Evolutionary conservation across 53 echinoderm and acorn worm species (phyloP).

Genomic region (Holothuria scabra): DNA sequence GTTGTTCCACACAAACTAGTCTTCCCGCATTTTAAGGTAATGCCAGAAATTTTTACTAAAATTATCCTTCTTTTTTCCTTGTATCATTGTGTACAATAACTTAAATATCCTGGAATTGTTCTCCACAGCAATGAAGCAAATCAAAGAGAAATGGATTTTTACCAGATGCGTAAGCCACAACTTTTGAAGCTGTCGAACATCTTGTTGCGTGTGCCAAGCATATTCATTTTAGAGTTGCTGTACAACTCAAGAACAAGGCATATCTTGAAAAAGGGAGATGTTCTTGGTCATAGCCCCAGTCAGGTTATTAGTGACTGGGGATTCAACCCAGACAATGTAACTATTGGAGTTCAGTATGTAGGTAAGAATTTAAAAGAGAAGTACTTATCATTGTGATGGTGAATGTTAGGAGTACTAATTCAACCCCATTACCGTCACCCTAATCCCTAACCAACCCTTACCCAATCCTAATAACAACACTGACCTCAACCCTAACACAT

Average conservation of each 20-base stretch:
- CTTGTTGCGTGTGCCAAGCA: constrained; percentile 82
- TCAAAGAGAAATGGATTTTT: constrained; percentile 32
- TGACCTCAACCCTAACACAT: too few species aligned
- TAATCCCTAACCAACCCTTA: too few species aligned
- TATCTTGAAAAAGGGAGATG: constrained; percentile 57
- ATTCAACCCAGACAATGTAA: constrained; percentile 73
- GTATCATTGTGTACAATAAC: too few species aligned
- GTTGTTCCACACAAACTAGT: too few species aligned
- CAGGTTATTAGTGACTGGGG: constrained; percentile 72
- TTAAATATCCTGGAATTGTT: too few species aligned
- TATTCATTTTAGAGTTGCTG: constrained; percentile 85
- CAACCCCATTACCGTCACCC: too few species aligned
- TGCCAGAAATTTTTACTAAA: too few species aligned
- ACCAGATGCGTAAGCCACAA: constrained; percentile 53
- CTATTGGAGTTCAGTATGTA: constrained; percentile 84
- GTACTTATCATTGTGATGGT: too few species aligned
- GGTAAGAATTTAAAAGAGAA: constrained; percentile 52
- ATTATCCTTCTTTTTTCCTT: too few species aligned
- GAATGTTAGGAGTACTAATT: too few species aligned
- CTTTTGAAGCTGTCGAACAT: constrained; percentile 78
- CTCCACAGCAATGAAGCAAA: not conserved
- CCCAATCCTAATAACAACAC: too few species aligned
- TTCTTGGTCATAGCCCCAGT: constrained; percentile 53
- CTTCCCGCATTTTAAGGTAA: too few species aligned
- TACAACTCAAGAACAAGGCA: constrained; percentile 73